Conservation (phyloP, 2,888 invertebrate genomes). For the Limnephilus lunatus region DNA sequence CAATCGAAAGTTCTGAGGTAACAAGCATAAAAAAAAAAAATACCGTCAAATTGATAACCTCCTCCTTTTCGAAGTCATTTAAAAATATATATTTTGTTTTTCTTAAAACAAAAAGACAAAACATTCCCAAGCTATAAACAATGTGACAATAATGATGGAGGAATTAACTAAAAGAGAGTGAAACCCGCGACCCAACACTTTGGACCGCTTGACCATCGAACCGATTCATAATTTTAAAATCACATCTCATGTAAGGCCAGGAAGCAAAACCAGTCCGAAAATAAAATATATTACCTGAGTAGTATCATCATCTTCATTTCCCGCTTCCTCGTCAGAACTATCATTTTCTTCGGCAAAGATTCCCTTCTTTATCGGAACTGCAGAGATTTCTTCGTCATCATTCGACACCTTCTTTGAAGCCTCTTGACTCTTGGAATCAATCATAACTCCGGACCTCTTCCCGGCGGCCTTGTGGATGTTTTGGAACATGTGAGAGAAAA, state of each 20-base stretch:
- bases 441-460: slow-evolving; percentile 75
- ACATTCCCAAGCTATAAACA: too few species aligned
- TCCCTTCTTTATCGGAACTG: slow-evolving; percentile 67
- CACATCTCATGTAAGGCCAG: background rate
- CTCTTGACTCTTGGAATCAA: slow-evolving; percentile 74
- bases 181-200: too few species aligned
- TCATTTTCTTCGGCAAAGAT: slow-evolving; percentile 71
- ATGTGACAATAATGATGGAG: too few species aligned
- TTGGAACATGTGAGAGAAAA: slow-evolving; percentile 82
- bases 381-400: slow-evolving; percentile 69
- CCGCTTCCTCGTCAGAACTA: slow-evolving; percentile 83
- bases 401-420: slow-evolving; percentile 75
- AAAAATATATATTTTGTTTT: too few species aligned
- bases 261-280: background rate
- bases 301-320: slow-evolving; percentile 77
- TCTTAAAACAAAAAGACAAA: too few species aligned
- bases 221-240: too few species aligned
- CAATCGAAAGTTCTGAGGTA: too few species aligned
- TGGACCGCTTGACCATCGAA: too few species aligned
- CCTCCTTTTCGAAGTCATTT: too few species aligned
- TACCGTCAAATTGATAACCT: too few species aligned
- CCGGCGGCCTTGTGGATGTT: slow-evolving; percentile 80
- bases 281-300: slow-evolving; percentile 71
- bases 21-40: too few species aligned
- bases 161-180: too few species aligned